A percentile compares a stretch with the other conserved stretches of the same genome.
Conservation (phyloP, 2,797 vertebrate genomes). For the Bufotes viridis region DNA sequence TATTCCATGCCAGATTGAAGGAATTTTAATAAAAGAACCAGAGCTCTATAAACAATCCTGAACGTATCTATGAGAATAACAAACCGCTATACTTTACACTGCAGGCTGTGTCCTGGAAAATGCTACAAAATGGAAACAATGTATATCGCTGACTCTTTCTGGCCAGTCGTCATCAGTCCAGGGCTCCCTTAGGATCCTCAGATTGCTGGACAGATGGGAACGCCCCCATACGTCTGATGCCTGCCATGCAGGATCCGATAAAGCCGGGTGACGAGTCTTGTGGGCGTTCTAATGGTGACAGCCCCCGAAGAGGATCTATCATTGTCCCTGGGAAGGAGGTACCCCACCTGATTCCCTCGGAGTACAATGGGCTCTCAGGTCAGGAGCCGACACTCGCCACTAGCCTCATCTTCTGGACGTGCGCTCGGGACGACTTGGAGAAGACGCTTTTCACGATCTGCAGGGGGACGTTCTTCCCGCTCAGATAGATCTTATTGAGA, state of each 20-base stretch:
- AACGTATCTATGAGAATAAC: neutral
- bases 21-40: no score
- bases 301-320: no score
- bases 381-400: slow-evolving; percentile 73
- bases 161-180: neutral
- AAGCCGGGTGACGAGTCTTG: neutral
- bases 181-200: no score
- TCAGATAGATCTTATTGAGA: slow-evolving; percentile 93
- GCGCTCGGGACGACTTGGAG: slow-evolving; percentile 90
- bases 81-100: neutral
- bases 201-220: neutral
- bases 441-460: slow-evolving; percentile 93
- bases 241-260: neutral
- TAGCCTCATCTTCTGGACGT: slow-evolving; percentile 87
- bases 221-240: neutral
- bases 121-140: neutral
- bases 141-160: neutral
- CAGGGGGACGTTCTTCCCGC: slow-evolving; percentile 89
- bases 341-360: no score
- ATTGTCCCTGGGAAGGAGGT: no score
- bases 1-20: no score
- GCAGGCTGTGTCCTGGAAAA: neutral
- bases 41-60: neutral
- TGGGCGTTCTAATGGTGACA: no score
- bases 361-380: neutral